Evolutionary conservation across 1,140 invertebrate species (phyloP).

Genomic region (Trichonephila clavipes): DNA sequence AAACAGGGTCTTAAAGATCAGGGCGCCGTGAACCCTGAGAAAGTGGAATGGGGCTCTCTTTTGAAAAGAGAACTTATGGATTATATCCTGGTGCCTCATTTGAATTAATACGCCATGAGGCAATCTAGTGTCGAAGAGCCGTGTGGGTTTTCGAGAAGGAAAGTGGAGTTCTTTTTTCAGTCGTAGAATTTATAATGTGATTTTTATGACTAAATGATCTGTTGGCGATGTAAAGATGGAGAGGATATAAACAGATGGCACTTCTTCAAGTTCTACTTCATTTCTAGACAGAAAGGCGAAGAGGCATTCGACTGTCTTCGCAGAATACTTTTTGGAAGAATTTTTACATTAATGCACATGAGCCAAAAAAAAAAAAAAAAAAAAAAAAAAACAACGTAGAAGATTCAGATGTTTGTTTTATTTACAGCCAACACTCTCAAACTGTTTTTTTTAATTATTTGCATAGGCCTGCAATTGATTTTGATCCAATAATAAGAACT

Average conservation of each 20-base stretch:
- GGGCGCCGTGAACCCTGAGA: conserved; percentile 46
- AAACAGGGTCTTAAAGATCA: conserved; percentile 63
- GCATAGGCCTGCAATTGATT: too few relatives aligned
- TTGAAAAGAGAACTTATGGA: neutral
- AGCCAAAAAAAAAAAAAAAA: too few relatives aligned
- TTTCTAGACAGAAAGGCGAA: too few relatives aligned
- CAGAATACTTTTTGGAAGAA: neutral
- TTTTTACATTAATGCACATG: too few relatives aligned
- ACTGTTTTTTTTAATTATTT: too few relatives aligned
- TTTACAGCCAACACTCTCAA: too few relatives aligned
- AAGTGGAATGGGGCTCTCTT: conserved; percentile 42
- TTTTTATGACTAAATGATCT: conserved; percentile 4
- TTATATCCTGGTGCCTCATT: neutral
- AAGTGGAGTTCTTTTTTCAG: neutral
- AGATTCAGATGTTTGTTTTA: too few relatives aligned
- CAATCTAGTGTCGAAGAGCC: conserved; percentile 22
- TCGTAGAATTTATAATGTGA: neutral
- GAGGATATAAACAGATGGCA: neutral
- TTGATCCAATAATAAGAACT: too few relatives aligned
- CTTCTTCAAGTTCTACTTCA: neutral
- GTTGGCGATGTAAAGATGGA: neutral
- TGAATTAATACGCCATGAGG: conserved; percentile 25
- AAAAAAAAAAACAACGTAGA: too few relatives aligned
- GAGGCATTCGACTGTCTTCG: neutral
- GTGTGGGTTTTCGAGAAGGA: conserved; percentile 10